A percentile compares a stretch with the other conserved stretches of the same genome.
phyloP scores from a whole-genome alignment of 2,113 vertebrate genomes.

The Neotoma lepida region DNA sequence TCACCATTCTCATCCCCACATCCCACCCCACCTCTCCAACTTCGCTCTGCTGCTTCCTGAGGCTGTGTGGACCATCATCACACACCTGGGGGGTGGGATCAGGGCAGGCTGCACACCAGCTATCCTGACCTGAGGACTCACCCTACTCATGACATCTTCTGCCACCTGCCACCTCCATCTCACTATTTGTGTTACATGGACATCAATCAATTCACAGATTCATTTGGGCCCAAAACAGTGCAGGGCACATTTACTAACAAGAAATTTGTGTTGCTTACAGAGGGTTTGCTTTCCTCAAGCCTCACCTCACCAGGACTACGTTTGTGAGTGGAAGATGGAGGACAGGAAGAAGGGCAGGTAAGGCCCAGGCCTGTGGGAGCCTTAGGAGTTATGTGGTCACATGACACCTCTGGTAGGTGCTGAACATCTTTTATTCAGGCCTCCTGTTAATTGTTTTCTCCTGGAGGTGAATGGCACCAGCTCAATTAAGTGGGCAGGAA shows the following conservation, averaged over 20 bases:
- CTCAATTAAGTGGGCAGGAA: neutral
- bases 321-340: neutral
- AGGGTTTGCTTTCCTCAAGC: neutral
- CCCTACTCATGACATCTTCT: neutral
- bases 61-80: neutral
- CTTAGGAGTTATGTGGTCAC: accelerated
- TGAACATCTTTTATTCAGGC: neutral
- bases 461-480: neutral
- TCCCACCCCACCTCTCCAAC: neutral
- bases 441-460: neutral
- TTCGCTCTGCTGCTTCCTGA: neutral
- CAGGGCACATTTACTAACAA: neutral
- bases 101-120: neutral
- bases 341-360: neutral
- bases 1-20: neutral
- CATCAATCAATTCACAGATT: conserved; percentile 2
- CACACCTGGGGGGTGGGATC: neutral
- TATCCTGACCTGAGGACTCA: neutral
- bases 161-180: neutral
- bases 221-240: neutral
- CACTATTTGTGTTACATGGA: neutral
- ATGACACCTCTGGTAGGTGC: neutral
- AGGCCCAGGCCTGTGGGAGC: neutral
- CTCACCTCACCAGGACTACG: neutral
- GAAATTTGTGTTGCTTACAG: conserved; percentile 20